phyloP scores from a whole-genome alignment of 2,113 vertebrate species.

The Pelodiscus sinensis region DNA sequence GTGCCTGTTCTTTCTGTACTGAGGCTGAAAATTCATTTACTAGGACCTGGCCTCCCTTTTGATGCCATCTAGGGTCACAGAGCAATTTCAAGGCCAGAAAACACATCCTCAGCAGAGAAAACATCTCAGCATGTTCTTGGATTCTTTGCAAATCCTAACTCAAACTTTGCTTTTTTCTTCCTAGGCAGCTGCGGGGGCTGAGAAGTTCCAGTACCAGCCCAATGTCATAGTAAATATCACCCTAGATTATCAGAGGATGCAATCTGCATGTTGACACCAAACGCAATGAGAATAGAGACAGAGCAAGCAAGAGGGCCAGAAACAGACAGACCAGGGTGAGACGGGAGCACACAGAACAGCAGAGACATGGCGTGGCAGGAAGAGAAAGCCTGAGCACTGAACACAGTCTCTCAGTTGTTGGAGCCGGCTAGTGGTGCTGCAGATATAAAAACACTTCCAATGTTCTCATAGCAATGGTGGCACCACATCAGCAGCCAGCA shows the following conservation, averaged over 20 bases:
- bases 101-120: not conserved
- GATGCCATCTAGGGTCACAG: not conserved
- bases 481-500: not conserved
- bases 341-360: not conserved
- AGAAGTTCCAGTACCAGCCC: not conserved
- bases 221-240: not conserved
- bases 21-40: not conserved
- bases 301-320: not conserved
- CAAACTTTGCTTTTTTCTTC: not conserved
- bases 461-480: not conserved
- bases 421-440: not conserved
- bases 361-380: not conserved
- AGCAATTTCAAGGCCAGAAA: slow-evolving; percentile 6
- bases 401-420: slow-evolving; percentile 12
- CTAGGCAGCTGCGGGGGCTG: not conserved
- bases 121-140: not conserved
- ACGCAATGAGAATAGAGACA: too few relatives aligned
- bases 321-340: too few relatives aligned
- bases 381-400: not conserved
- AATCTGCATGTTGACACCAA: not conserved
- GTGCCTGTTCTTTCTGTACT: rapidly evolving
- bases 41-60: not conserved
- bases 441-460: not conserved
- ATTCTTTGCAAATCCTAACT: not conserved
- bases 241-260: not conserved